A percentile compares a stretch with the other conserved stretches of the same genome.
Evolutionary conservation across 2,888 invertebrate genomes (phyloP).

Genomic region (Serripes groenlandicus): DNA sequence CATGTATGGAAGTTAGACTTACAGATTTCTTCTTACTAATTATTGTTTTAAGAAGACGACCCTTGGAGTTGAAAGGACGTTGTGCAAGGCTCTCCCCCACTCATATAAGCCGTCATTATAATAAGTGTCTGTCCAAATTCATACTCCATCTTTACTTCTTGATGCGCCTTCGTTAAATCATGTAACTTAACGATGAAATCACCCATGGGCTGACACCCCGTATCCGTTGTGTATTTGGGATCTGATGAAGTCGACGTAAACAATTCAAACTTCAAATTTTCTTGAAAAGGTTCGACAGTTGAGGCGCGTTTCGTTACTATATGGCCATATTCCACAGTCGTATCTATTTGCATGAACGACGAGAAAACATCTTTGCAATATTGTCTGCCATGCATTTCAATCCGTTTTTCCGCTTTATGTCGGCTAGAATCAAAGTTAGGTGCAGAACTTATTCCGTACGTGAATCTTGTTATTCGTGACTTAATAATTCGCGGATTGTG

Average conservation of each 20-base stretch:
- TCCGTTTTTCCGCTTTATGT: not conserved
- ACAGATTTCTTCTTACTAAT: too few relatives aligned
- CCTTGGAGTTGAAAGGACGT: too few relatives aligned
- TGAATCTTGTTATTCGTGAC: conserved; percentile 1
- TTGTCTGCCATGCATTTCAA: not conserved
- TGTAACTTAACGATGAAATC: not conserved
- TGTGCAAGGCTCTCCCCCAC: not conserved
- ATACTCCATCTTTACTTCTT: not conserved
- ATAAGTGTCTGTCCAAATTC: not conserved
- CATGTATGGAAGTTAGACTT: too few relatives aligned
- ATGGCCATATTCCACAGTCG: not conserved
- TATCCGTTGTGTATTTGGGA: not conserved
- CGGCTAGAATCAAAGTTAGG: not conserved
- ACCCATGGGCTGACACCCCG: not conserved
- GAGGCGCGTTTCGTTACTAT: not conserved
- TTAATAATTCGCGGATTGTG: not conserved
- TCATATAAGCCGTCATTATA: not conserved
- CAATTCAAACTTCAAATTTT: not conserved
- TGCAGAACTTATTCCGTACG: conserved; percentile 5
- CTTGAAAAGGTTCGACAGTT: not conserved
- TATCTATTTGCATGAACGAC: not conserved
- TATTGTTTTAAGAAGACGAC: too few relatives aligned
- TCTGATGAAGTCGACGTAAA: not conserved
- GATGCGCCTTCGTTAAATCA: not conserved
- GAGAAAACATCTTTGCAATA: conserved; percentile 12